Base-by-base conservation (phyloP, 1,140 invertebrate genomes). In the Battus philenor region DNA sequence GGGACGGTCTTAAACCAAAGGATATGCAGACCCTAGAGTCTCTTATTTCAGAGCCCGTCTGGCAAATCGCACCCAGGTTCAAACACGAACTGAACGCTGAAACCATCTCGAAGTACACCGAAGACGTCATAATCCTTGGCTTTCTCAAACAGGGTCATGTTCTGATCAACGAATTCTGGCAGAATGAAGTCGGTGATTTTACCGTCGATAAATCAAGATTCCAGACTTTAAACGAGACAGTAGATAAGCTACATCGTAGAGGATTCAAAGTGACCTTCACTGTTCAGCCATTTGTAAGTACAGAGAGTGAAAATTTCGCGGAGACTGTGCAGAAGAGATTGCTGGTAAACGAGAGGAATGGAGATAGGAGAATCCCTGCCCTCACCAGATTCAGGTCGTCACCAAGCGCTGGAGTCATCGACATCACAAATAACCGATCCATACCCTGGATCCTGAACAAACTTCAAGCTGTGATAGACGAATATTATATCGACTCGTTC, bases 181-280 rank as follows among this genome's bases (percentile, higher is more conserved):
- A 96, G 64, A 88, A 90, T 13, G 89, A 92, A 69, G 89, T 93
- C 2, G 94, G 94, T 0, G 94, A 96, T 72, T 90, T 95, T 26
- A 87, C 89, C 0, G 84, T 95, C 5, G 94, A 96, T 66, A 82
- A 84, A 1, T 83, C 83, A 4, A 69, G 93, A 27, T 96, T 96
- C 66, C 90, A 92, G 6, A 91, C 89, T 0, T 90, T 95, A 61
- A 90, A 91, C 20, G 90, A 93, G 44, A 94, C 92, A 1, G 91
- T 96, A 2, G 91, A 94, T 58, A 93, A 95, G 29, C 89, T 96
- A 13, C 92, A 93, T 49, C 87, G 94, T 20, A 86, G 95, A 58
- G 95, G 95, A 1, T 97, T 96, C 43, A 91, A 93, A 69, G 92
- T 96, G 12, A 92, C 93, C 0, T 91, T 96, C 52, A 92, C 93